Percentiles rank a stretch among this genome's conserved stretches.
phyloP scores from a whole-genome alignment of 1,140 invertebrate species.

The Bicyclus anynana region DNA sequence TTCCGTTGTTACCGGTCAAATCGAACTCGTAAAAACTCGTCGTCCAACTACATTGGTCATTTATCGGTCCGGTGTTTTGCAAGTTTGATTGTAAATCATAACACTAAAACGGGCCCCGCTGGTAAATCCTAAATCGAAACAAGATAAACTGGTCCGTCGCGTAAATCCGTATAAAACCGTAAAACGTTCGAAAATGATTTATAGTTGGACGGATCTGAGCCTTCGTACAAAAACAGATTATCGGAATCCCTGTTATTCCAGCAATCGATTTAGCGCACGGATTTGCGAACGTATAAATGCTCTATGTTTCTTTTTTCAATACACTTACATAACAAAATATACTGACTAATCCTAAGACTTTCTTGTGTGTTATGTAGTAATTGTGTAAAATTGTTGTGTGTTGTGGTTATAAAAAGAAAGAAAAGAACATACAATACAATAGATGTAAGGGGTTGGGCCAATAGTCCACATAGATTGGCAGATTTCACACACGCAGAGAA shows the following conservation, averaged over 20 bases:
- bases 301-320: neutral
- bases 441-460: too few species aligned
- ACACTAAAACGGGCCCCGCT: constrained; percentile 8
- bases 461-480: too few species aligned
- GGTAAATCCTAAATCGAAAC: constrained; percentile 50
- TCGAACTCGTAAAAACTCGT: neutral
- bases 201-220: constrained; percentile 58
- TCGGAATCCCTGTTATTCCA: constrained; percentile 61
- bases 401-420: too few species aligned
- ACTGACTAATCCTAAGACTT: too few species aligned
- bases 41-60: neutral
- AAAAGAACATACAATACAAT: too few species aligned
- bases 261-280: constrained; percentile 41
- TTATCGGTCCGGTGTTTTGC: neutral
- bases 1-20: neutral
- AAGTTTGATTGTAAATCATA: constrained; percentile 21
- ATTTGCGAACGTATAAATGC: constrained; percentile 30
- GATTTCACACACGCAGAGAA: too few species aligned
- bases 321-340: too few species aligned
- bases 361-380: too few species aligned
- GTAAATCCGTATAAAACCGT: constrained; percentile 63
- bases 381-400: too few species aligned
- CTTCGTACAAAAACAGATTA: constrained; percentile 68
- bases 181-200: constrained; percentile 71
- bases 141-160: constrained; percentile 53